Conservation (phyloP, 2,113 vertebrate genomes). For the Phaethornis superciliosus region DNA sequence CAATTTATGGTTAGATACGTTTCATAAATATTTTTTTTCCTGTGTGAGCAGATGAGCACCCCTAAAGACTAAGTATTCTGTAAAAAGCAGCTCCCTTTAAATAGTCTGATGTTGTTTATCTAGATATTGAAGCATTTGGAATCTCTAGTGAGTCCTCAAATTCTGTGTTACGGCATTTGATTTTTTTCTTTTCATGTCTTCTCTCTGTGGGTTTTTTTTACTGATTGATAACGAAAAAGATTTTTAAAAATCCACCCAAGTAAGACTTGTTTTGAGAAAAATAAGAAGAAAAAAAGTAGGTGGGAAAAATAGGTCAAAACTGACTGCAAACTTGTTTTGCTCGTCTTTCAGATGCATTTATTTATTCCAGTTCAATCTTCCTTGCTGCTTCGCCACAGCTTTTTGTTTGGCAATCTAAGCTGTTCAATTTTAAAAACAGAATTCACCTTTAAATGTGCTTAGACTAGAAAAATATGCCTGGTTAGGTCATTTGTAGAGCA, state of each 20-base stretch:
- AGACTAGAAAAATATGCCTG: constrained; percentile 17
- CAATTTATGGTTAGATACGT: not conserved
- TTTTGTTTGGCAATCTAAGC: not conserved
- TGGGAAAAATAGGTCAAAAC: not conserved
- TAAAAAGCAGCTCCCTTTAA: not conserved
- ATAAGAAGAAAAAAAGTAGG: too few species aligned
- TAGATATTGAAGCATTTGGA: not conserved
- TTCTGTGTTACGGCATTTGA: not conserved
- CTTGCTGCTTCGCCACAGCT: not conserved
- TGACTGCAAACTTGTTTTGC: not conserved
- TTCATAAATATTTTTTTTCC: not conserved
- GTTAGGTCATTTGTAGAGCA: constrained; percentile 56
- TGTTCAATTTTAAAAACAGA: constrained; percentile 37
- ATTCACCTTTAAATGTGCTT: constrained; percentile 61
- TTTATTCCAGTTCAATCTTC: not conserved
- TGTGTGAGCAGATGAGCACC: not conserved
- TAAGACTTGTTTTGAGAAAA: not conserved
- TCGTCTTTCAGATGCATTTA: not conserved
- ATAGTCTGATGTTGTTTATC: not conserved
- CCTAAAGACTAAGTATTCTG: not conserved
- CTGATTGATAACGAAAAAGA: not conserved
- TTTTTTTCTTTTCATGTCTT: not conserved
- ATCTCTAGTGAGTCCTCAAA: not conserved
- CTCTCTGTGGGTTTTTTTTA: not conserved
- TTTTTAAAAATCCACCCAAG: not conserved